Base-by-base conservation (phyloP, 2,797 vertebrate genomes). In the Columba guinea region DNA sequence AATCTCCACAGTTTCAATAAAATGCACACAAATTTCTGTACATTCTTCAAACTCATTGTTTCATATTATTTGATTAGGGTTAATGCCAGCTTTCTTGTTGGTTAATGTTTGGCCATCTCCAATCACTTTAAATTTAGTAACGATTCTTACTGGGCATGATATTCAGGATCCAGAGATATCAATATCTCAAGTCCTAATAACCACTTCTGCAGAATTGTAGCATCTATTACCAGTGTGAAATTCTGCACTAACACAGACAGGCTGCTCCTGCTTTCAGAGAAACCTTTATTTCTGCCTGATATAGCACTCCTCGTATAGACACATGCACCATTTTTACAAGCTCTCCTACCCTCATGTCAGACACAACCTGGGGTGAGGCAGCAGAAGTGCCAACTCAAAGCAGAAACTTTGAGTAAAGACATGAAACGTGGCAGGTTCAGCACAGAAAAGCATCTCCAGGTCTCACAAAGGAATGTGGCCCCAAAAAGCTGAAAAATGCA, bases 371-470 rank as follows among this genome's bases (percentile, higher is more conserved):
- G 62, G 91, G 76, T 2, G 3, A 88, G 51, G 44, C 52, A 92
- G 48, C 5, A 85, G 65, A 87, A 89, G 62, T 58, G 80, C 64
- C 74, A 91, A 69, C 51, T 84, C 58, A 44, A 17, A 53, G 82
- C 60, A 88, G 79, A 81, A 80, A 71, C 84, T 55, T 96, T 48
- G 48, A 85, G 71, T 23, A 65, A 80, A 89, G 80, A 84, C 35
- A 56, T 17, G 39, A 78, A 71, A 85, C 9, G 48, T 52, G 52
- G 51, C 76, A 82, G 70, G 46, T n/a, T 90, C 71, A 69, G 77
- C 52, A 62, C 8, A 3, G 9, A 30, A 44, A 89, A 83, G n/a
- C 7, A 64, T 7, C 70, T 49, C 41, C 87, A 71, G 58, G 60
- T 51, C 55, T 90, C 30, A 19, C 53, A 71, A 41, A 20, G 19